These are phyloP conservation scores for Tipula confusa DNA, from an alignment of 2,888 invertebrate species.

Conservation along the genomic window DNA sequence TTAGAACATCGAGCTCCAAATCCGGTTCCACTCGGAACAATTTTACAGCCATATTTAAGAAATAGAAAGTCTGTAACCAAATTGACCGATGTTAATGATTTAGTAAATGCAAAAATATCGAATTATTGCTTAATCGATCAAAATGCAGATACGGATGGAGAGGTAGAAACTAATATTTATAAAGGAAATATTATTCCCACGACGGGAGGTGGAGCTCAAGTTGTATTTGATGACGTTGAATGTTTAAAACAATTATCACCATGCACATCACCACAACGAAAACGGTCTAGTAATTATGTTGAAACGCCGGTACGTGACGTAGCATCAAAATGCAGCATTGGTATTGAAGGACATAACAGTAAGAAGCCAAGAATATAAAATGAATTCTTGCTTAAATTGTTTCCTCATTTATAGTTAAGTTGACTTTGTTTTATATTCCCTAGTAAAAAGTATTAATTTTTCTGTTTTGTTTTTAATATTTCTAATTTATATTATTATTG, in stretches of 20 bases:
- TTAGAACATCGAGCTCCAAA: conserved; percentile 81
- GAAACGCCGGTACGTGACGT: conserved; percentile 40
- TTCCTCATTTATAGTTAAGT: background rate
- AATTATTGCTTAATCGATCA: conserved; percentile 93
- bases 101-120: conserved; percentile 64
- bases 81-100: conserved; percentile 71
- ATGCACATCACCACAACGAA: conserved; percentile 51
- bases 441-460: background rate
- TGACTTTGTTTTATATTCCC: background rate
- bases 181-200: conserved; percentile 94
- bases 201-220: conserved; percentile 90
- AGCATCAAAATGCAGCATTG: conserved; percentile 46
- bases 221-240: conserved; percentile 93
- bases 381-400: background rate
- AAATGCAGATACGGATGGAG: conserved; percentile 86
- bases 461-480: no score
- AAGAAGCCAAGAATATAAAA: conserved; percentile 45
- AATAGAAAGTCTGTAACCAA: conserved; percentile 80
- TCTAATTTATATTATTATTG: no score
- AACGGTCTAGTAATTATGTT: conserved; percentile 45
- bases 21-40: conserved; percentile 79
- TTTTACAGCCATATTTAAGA: conserved; percentile 79
- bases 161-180: conserved; percentile 85
- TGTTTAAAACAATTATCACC: conserved; percentile 78
- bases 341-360: conserved; percentile 48